Evolutionary conservation across 2,888 invertebrate genomes (phyloP).

Genomic region (Crossocerus cetratus): DNA sequence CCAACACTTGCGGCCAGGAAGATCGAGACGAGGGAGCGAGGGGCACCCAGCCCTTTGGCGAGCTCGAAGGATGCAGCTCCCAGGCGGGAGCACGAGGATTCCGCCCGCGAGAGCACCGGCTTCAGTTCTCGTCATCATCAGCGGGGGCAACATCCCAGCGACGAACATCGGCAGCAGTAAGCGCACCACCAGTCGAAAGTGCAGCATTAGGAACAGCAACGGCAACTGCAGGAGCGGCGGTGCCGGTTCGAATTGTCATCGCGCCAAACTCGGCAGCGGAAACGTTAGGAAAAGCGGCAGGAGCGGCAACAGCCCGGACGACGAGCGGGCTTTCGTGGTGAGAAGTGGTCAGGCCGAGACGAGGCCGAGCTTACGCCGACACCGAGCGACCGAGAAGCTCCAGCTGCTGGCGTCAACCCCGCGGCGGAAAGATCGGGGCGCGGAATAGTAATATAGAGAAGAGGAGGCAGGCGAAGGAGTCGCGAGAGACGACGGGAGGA

Average conservation of each 20-base stretch:
- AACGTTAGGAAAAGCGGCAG: slow-evolving; percentile 46
- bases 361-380: slow-evolving; percentile 64
- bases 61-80: slow-evolving; percentile 77
- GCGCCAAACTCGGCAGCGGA: slow-evolving; percentile 25
- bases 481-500: slow-evolving; percentile 48
- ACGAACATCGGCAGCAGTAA: slow-evolving; percentile 51
- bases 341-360: slow-evolving; percentile 66
- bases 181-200: slow-evolving; percentile 49
- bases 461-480: slow-evolving; percentile 49
- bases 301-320: slow-evolving; percentile 62
- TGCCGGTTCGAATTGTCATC: slow-evolving; percentile 32
- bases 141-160: slow-evolving; percentile 64
- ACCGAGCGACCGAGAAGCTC: slow-evolving; percentile 66
- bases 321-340: slow-evolving; percentile 62
- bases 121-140: slow-evolving; percentile 67
- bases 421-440: slow-evolving; percentile 71
- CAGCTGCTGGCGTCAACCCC: slow-evolving; percentile 72
- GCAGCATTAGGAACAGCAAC: neutral
- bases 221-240: slow-evolving; percentile 46
- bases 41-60: slow-evolving; percentile 76
- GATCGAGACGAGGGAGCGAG: slow-evolving; percentile 75
- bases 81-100: slow-evolving; percentile 76
- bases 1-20: slow-evolving; percentile 64
- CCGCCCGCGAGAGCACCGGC: slow-evolving; percentile 72
- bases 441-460: slow-evolving; percentile 70